Percentiles rank a stretch among this genome's conserved stretches.
Evolutionary conservation across 2,888 invertebrate species (phyloP).

Genomic region (Morpho achilles): DNA sequence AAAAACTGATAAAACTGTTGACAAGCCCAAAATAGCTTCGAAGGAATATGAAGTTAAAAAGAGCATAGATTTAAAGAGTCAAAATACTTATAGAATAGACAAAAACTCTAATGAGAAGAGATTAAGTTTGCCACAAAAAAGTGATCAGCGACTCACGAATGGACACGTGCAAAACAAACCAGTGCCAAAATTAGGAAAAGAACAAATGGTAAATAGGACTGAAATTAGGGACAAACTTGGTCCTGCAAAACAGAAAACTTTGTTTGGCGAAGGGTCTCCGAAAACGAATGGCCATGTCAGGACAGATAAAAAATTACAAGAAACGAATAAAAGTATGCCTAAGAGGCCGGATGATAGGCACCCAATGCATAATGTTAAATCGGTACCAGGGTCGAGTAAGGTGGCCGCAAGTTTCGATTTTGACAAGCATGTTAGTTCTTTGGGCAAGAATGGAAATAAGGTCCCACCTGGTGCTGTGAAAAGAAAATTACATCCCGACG

Average conservation of each 20-base stretch:
- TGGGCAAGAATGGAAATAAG: conserved; percentile 51
- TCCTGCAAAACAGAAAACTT: conserved; percentile 40
- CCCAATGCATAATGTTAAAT: conserved; percentile 32
- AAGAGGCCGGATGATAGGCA: conserved; percentile 47
- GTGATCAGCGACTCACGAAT: conserved; percentile 46
- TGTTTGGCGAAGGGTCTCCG: conserved; percentile 35
- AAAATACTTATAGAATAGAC: conserved; percentile 74
- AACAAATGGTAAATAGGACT: conserved; percentile 37
- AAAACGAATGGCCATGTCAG: conserved; percentile 36
- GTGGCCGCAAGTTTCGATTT: conserved; percentile 59
- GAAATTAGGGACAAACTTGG: conserved; percentile 43
- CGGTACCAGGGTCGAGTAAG: conserved; percentile 50
- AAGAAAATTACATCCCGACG: conserved; percentile 48
- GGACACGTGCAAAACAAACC: conserved; percentile 54
- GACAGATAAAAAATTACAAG: conserved; percentile 25
- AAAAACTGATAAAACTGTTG: conserved; percentile 43
- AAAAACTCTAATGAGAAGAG: conserved; percentile 56
- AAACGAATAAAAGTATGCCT: conserved; percentile 44
- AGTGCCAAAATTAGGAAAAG: conserved; percentile 50
- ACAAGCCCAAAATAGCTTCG: conserved; percentile 45
- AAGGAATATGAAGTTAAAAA: conserved; percentile 46
- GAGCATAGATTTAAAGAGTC: conserved; percentile 67
- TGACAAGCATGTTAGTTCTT: conserved; percentile 63
- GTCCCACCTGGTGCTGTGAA: conserved; percentile 74
- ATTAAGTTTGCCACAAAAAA: conserved; percentile 37